Base-by-base conservation (phyloP, 2,113 vertebrate species). In the Pardalotus punctatus region DNA sequence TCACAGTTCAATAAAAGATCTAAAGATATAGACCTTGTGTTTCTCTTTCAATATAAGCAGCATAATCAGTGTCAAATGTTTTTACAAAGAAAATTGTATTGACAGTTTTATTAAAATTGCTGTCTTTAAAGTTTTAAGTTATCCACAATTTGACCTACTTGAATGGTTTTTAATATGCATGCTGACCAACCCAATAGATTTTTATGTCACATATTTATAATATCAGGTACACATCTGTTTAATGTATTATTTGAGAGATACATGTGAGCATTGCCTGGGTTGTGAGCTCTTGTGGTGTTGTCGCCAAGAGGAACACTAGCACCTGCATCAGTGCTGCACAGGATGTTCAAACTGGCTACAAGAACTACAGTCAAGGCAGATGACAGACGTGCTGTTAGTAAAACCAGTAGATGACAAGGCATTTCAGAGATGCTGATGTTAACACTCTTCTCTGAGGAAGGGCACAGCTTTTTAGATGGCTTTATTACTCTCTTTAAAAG, bases 71-170 rank as follows among this genome's bases (percentile, higher is more conserved):
- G 88, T 96, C 97, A 97, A 98, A 97, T 98, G 91, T 93, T 98
- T 98, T 97, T 97, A 96, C 96, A 95, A 98, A 97, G 93, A 94
- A 97, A 97, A 95, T 94, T 88, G 80, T 97, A 97, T 97, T 97
- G 97, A 97, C 95, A 97, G 89, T 58, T 97, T 98, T 98, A 97
- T 98, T 98, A 97, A 98, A 98, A 98, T 97, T 79, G 61, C 94
- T 95, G 80, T 97, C 97, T 97, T 97, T 97, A 97, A 97, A 97
- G 86, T 98, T 98, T 97, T 96, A 96, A 97, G 56, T 94, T 97
- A 86, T 91, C 96, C 70, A 82, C 91, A 91, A 81, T 96, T 97
- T 97, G 95, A 93, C 95, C 94, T 84, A 85, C 92, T 96, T 80
- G 78, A 97, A 95, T 97, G 87, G 56, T 81, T 98, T 96, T 97